Evolutionary conservation across 2,113 vertebrate species (phyloP).

Genomic region (Numenius arquata): DNA sequence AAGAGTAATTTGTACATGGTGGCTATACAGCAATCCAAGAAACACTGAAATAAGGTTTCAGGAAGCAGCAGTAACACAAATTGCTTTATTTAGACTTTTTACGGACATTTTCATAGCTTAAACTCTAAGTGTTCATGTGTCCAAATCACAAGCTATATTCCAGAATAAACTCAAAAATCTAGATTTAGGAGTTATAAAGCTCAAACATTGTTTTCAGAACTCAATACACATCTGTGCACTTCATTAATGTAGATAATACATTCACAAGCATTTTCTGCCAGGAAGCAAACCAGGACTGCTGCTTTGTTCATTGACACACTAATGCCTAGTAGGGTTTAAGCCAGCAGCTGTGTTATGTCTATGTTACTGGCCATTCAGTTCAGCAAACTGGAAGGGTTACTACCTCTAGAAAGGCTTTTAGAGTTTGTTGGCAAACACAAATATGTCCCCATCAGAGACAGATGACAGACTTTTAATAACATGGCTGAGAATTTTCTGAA

Average conservation of each 20-base stretch:
- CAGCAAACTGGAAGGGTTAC: background rate
- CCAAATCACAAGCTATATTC: background rate
- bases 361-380: background rate
- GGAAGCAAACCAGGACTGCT: background rate
- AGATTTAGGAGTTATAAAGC: background rate
- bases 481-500: background rate
- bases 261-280: constrained; percentile 11
- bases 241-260: background rate
- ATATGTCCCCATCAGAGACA: background rate
- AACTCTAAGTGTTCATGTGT: background rate
- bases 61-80: background rate
- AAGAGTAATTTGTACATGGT: background rate
- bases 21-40: background rate
- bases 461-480: background rate
- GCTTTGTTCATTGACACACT: background rate
- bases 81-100: background rate
- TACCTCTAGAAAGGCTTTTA: constrained; percentile 4
- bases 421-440: background rate
- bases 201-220: background rate
- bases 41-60: background rate
- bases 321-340: background rate
- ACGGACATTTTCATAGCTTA: background rate
- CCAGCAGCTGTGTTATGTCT: background rate
- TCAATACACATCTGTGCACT: background rate
- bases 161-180: background rate